Evolutionary conservation across 2,113 vertebrate species (phyloP).

Genomic region (Ammospiza nelsoni): DNA sequence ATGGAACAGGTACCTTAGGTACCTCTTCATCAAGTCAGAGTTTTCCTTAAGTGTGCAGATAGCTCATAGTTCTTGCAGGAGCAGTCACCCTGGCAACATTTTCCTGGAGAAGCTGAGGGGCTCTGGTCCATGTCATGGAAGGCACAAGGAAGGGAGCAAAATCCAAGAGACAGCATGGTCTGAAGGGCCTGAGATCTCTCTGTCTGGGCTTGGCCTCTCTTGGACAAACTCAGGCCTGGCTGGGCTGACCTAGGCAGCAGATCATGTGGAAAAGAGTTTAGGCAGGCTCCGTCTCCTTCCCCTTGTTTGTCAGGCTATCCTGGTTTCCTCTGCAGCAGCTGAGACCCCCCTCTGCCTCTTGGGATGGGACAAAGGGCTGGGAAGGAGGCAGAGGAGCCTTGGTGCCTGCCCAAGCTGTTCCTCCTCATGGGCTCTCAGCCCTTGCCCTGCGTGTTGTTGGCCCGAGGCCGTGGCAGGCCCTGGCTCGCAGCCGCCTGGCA

Average conservation of each 20-base stretch:
- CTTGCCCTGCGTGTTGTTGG: accelerated
- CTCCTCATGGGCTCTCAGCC: accelerated
- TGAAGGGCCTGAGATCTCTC: neutral
- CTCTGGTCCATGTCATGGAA: neutral
- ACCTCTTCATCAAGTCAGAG: neutral
- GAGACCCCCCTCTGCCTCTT: neutral
- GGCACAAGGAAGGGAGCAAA: accelerated
- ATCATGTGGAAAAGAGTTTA: neutral
- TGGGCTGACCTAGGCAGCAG: neutral
- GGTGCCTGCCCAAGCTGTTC: neutral
- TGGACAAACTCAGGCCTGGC: neutral
- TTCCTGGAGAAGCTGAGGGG: neutral
- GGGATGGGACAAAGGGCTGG: neutral
- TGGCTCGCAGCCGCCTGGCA: neutral
- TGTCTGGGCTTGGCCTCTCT: neutral
- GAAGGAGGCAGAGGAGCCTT: neutral
- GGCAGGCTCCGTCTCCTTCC: neutral
- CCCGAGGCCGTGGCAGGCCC: accelerated
- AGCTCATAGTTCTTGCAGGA: neutral
- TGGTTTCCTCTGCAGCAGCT: neutral
- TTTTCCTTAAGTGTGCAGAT: neutral
- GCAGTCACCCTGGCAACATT: accelerated
- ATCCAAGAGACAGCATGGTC: accelerated
- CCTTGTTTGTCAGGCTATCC: neutral
- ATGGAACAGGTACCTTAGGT: accelerated